These are phyloP conservation scores for Azorinus chamasolen DNA, from an alignment of 2,888 invertebrate species.

Conservation along the genomic window DNA sequence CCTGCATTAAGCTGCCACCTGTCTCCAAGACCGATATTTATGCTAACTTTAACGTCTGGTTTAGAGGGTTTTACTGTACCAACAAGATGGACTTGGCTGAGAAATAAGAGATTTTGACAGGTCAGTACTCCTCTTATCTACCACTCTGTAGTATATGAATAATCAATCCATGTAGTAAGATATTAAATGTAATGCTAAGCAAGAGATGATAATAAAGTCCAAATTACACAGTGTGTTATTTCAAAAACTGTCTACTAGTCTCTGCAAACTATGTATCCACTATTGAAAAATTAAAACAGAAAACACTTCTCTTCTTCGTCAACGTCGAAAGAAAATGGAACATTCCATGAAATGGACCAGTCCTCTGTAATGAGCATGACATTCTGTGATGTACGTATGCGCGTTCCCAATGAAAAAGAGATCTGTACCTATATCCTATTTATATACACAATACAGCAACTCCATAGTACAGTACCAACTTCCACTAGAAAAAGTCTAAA, in stretches of 20 bases:
- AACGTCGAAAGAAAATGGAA: constrained; percentile 36
- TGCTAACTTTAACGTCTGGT: too few species aligned
- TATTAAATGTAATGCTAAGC: constrained; percentile 46
- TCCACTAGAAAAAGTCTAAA: constrained; percentile 38
- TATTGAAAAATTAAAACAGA: too few species aligned
- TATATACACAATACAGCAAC: constrained; percentile 38
- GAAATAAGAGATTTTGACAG: too few species aligned
- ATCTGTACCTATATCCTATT: constrained; percentile 41
- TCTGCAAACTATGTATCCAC: too few species aligned
- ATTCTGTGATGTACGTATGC: constrained; percentile 52
- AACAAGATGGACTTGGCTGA: too few species aligned
- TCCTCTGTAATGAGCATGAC: constrained; percentile 53
- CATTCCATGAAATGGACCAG: constrained; percentile 61
- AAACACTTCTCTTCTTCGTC: background rate
- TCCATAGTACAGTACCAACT: background rate
- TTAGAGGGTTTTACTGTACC: too few species aligned
- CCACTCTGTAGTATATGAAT: too few species aligned
- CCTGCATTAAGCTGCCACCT: too few species aligned
- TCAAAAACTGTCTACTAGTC: too few species aligned
- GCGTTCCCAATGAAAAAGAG: constrained; percentile 32
- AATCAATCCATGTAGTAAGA: too few species aligned
- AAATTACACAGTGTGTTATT: constrained; percentile 9
- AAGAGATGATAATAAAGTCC: constrained; percentile 20
- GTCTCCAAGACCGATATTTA: too few species aligned
- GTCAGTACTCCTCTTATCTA: too few species aligned